Conservation (phyloP, 2,797 vertebrate genomes). For the Mormyrops boulengeri region DNA sequence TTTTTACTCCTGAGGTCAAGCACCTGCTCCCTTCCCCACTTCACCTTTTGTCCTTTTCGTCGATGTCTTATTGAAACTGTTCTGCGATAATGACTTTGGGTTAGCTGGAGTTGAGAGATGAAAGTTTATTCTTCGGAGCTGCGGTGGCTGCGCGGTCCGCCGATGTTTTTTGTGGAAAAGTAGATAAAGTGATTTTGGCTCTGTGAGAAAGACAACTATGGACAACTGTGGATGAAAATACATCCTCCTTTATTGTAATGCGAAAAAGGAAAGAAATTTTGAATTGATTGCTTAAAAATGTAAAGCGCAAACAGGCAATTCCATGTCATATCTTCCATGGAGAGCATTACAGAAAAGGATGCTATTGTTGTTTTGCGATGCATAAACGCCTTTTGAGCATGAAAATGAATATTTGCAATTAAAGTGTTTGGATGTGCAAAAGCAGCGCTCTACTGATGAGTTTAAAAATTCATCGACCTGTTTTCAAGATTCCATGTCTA, state of each 20-base stretch:
- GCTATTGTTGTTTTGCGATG: not conserved
- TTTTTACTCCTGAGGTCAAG: slow-evolving; percentile 16
- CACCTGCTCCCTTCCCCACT: slow-evolving; percentile 17
- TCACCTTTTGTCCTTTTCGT: slow-evolving; percentile 21
- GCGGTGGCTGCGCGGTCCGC: not conserved
- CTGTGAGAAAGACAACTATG: not conserved
- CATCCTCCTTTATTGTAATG: not conserved
- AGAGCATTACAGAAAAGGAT: not conserved
- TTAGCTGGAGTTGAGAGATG: not conserved
- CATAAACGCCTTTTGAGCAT: not conserved
- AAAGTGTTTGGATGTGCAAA: not conserved
- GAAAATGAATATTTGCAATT: not conserved
- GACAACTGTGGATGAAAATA: not conserved
- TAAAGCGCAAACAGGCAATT: not conserved
- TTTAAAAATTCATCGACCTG: not conserved
- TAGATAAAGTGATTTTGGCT: not conserved
- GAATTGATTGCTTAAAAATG: not conserved
- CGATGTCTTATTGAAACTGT: not conserved
- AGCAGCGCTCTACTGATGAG: not conserved
- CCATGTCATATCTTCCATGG: not conserved
- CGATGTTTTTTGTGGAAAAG: not conserved
- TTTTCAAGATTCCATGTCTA: not conserved
- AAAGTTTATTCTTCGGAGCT: not conserved
- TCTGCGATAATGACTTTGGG: not conserved
- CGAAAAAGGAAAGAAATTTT: not conserved